Evolutionary conservation across 2,797 vertebrate genomes (phyloP).

Genomic region (Pseudochromis fuscus): DNA sequence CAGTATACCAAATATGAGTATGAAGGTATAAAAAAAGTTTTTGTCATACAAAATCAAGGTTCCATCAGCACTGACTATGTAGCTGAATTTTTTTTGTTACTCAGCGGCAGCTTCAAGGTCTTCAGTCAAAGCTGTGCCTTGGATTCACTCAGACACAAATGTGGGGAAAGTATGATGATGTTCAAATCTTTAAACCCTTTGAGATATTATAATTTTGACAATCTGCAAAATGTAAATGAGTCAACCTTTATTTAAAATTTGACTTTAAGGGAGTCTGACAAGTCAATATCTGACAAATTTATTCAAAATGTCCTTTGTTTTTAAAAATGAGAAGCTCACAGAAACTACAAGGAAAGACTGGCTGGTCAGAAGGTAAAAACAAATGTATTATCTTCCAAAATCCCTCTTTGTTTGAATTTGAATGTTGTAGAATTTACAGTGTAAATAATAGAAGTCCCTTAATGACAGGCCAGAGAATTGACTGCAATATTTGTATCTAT

Average conservation of each 20-base stretch:
- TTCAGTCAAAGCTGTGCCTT: constrained; percentile 64
- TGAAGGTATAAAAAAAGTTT: not conserved
- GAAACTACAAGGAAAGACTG: too few relatives aligned
- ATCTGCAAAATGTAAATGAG: constrained; percentile 15
- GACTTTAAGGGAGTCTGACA: constrained; percentile 1
- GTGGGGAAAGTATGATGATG: not conserved
- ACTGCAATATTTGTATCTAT: constrained; percentile 42
- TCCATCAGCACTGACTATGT: constrained; percentile 26
- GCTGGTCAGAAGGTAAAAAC: too few relatives aligned
- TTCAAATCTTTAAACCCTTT: constrained; percentile 3
- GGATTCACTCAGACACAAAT: constrained; percentile 23
- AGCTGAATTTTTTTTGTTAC: constrained; percentile 12
- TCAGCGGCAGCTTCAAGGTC: constrained; percentile 24
- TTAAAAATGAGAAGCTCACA: not conserved
- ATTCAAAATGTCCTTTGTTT: not conserved
- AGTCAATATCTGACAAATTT: not conserved
- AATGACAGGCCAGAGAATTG: constrained; percentile 14
- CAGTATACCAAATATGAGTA: not conserved
- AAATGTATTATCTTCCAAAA: not conserved
- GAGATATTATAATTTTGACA: not conserved
- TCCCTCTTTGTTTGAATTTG: not conserved
- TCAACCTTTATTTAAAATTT: not conserved
- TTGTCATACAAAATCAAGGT: constrained; percentile 5
- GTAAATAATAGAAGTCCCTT: constrained; percentile 7
- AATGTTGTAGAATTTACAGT: constrained; percentile 12